A percentile compares a stretch with the other conserved stretches of the same genome.
Conservation (phyloP, 2,113 vertebrate genomes). For the Corythaeola cristata region DNA sequence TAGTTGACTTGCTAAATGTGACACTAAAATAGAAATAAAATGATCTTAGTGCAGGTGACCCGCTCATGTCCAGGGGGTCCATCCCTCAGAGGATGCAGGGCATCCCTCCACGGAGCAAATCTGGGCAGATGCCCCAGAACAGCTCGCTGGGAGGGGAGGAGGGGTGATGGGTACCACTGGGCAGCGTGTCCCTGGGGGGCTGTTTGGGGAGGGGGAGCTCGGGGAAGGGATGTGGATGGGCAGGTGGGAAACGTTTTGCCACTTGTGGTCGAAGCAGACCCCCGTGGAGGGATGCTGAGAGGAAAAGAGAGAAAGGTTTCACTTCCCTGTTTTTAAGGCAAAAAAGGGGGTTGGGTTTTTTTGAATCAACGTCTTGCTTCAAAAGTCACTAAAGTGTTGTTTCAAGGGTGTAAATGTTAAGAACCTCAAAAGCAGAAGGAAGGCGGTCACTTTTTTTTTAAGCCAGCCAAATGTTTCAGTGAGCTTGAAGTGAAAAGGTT, state of each 20-base stretch:
- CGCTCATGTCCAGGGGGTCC: accelerated
- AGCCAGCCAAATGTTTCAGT: not conserved
- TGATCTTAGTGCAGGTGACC: not conserved
- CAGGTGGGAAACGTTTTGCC: not conserved
- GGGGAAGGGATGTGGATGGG: not conserved
- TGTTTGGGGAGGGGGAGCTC: not conserved
- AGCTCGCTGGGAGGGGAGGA: not conserved
- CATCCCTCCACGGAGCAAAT: not conserved
- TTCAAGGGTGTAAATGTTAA: not conserved
- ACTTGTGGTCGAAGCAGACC: not conserved
- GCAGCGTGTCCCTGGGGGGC: not conserved
- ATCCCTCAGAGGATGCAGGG: not conserved
- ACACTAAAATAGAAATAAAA: not conserved
- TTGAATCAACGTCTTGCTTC: not conserved
- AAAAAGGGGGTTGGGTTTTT: not conserved
- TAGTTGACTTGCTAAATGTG: not conserved
- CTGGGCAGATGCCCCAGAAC: accelerated
- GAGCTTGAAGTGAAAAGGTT: not conserved
- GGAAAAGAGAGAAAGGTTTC: not conserved
- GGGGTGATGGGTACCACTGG: not conserved
- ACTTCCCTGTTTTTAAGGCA: not conserved
- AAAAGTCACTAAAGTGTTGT: not conserved
- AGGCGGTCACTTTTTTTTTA: not conserved
- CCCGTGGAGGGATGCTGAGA: not conserved
- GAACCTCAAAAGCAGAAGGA: constrained; percentile 63